phyloP scores from a whole-genome alignment of 2,113 vertebrate genomes.

The Platichthys stellatus region DNA sequence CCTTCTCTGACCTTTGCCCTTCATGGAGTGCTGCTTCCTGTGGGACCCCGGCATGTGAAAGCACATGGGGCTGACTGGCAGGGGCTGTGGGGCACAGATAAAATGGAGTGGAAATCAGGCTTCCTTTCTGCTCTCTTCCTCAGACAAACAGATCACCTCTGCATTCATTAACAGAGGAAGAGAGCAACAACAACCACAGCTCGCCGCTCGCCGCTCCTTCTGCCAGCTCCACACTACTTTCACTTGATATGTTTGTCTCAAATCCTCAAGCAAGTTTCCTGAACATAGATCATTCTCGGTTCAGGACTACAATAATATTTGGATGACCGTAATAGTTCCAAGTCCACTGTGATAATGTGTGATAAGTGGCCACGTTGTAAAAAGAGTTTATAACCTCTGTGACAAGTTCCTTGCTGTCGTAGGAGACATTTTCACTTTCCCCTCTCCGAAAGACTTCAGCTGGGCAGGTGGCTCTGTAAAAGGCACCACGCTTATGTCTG shows the following conservation, averaged over 20 bases:
- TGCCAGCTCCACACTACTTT: conserved; percentile 12
- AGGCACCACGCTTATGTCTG: conserved; percentile 34
- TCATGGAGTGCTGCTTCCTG: conserved; percentile 77
- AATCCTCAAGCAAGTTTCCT: conserved; percentile 38
- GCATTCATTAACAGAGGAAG: conserved; percentile 74
- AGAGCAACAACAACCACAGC: conserved; percentile 59
- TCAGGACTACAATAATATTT: conserved; percentile 68
- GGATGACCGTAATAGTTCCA: conserved; percentile 55
- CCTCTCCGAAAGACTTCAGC: conserved; percentile 18
- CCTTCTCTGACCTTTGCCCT: conserved; percentile 76
- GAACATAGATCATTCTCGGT: conserved; percentile 42
- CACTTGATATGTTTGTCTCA: conserved; percentile 18
- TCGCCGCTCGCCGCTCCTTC: background rate
- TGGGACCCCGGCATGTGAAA: conserved; percentile 74
- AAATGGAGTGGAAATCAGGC: conserved; percentile 81
- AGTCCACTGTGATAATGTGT: conserved; percentile 58
- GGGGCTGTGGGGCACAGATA: conserved; percentile 76
- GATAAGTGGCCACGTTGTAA: conserved; percentile 68
- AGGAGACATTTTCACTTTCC: conserved; percentile 29
- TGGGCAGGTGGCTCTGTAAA: conserved; percentile 63
- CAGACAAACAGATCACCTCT: conserved; percentile 76
- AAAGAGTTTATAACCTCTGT: conserved; percentile 53
- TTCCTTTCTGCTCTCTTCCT: conserved; percentile 79
- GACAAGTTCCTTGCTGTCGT: conserved; percentile 18
- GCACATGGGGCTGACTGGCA: conserved; percentile 63